These are phyloP conservation scores for Magallana gigas DNA, from an alignment of 1,140 invertebrate genomes.

Conservation along the genomic window DNA sequence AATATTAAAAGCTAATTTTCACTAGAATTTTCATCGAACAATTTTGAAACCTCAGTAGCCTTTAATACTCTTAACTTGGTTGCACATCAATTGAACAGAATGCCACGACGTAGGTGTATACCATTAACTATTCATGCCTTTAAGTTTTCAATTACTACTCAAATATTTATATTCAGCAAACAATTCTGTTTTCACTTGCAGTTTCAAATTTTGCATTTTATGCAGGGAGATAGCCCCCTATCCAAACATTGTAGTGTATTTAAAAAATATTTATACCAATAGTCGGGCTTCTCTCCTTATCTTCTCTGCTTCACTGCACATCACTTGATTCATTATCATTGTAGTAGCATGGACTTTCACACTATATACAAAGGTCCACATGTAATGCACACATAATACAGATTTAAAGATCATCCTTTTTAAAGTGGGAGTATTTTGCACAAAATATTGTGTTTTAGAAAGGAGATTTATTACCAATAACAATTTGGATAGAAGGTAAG, in stretches of 20 bases:
- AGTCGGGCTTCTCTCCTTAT: background rate
- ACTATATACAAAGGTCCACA: constrained; percentile 7
- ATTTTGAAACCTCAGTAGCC: background rate
- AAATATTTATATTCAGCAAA: constrained; percentile 26
- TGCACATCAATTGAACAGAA: constrained; percentile 26
- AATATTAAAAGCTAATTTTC: background rate
- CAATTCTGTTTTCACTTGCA: constrained; percentile 21
- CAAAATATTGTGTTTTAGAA: constrained; percentile 20
- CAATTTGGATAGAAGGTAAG: background rate
- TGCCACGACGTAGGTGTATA: constrained; percentile 13
- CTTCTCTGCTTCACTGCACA: background rate
- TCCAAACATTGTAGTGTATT: constrained; percentile 8
- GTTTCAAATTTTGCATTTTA: constrained; percentile 10
- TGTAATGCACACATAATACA: background rate
- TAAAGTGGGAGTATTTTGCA: background rate
- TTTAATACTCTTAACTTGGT: background rate
- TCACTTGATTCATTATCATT: constrained; percentile 1
- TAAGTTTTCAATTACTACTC: constrained; percentile 31
- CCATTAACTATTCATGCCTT: constrained; percentile 24
- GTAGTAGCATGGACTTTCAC: background rate
- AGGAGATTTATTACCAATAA: background rate
- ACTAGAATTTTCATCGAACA: background rate
- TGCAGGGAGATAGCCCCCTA: background rate
- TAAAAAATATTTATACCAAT: constrained; percentile 10
- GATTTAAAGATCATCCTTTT: background rate